Evolutionary conservation across 35 echinoderm and acorn worm species (phyloP), one percentile per base, ranked within the genome.

Genomic region (Ophioderma brevispina): DNA sequence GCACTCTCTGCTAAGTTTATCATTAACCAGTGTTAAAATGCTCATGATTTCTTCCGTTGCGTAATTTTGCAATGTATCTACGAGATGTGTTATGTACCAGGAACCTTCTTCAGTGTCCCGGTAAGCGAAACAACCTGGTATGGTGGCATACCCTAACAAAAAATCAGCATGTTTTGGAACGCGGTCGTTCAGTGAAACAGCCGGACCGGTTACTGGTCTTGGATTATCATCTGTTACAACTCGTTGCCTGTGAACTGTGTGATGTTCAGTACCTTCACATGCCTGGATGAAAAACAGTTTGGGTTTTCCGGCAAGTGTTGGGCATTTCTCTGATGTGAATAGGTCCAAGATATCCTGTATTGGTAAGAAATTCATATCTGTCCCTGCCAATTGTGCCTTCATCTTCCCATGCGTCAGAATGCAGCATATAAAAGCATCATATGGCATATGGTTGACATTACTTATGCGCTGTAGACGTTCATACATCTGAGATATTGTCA

Each of bases 271-370:
- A 0, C 81, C 81, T 84, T 84, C 39, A 55, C 81, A 84, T 19
- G 81, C 46, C 76, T 91, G 89, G 0, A 91, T 84, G 40, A 91
- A 91, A 84, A 91, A 91, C 32, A 91, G 34, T 31, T 91, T 91
- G 21, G 89, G 89, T 37, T 91, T 91, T 6, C 36, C 49, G 31
- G 25, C 64, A 5, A 91, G 89, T 40, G 32, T 84, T 19, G 0
- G 33, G 33, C 89, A 84, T 63, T 30, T 28, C 31, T 39, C 19
- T 0, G 49, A 1, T 43, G 36, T 75, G 59, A 91, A 82, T 19
- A 25, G 40, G 14, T 0, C 63, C 17, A 70, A 21, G 8, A 91
- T 41, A 14, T 91, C 80, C 33, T 49, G 81, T 59, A 84, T 84
- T 42, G 84, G 39, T 6, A 84, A 8, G 49, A 0, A 23, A 0